Evolutionary conservation across 2,113 vertebrate genomes (phyloP), one percentile per base, ranked within the genome.

Genomic region (Sphaerodactylus townsendi): DNA sequence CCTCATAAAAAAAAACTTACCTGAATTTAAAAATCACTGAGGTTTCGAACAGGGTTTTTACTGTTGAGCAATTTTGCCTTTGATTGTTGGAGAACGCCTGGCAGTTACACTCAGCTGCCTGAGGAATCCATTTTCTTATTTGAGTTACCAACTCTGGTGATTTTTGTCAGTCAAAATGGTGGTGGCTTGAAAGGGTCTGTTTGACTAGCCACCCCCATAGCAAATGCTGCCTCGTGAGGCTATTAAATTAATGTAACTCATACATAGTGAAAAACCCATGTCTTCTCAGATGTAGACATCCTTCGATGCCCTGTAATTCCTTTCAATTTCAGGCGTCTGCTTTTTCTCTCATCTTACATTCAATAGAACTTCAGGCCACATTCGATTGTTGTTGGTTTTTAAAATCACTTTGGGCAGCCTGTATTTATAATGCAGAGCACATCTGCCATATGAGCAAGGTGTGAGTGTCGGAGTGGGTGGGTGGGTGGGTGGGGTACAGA

Each of bases 121-220:
- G 69, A 80, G 39, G 74, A 91, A 62, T 4, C 50, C 9, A 33
- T 92, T 92, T 89, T 85, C 30, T 68, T 1, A 66, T 83, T 53
- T 23, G 48, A 68, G 13, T 77, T 88, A 74, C 78, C 86, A 33
- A 35, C 83, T 48, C 13, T 11, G 79, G 28, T 89, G 75, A 82
- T 66, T 89, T 85, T 83, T 56, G 62, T 76, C n/a, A 62, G 1
- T 80, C 70, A 66, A 39, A 35, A 41, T 0, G 6, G 15, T 62
- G 17, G 23, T 37, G 19, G 33, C 21, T 71, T 13, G 44, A 69
- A 77, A 25, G 35, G 46, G 9, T 71, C 56, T 70, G 44, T 35
- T 6, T 25, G n/a, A 53, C 37, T 69, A 4, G 23, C 39, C 30
- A 48, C 53, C 41, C 72, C 10, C 41, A 53, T 48, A 75, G 15